Evolutionary conservation across 2,113 vertebrate species (phyloP), one percentile per base, ranked within the genome.

Genomic region (Hemichromis elongatus): DNA sequence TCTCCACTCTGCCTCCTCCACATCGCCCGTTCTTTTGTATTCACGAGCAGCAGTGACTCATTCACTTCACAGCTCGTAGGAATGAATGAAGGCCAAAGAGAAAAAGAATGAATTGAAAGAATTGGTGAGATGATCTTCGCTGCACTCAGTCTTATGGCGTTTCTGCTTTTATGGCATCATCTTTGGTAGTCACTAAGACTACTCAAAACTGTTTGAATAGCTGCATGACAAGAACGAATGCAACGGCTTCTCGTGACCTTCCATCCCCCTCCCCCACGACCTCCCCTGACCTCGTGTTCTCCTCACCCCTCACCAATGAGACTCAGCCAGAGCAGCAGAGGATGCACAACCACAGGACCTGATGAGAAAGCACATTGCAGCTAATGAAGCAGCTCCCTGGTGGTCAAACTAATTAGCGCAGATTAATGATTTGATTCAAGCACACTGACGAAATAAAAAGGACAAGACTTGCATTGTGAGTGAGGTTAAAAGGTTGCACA

Each of bases 1-100:
- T 94, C 93, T 93, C 86, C 66, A 10, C 90, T 84, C 78, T 37
- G 85, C 91, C 87, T 85, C 90, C 90, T 90, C 89, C 86, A 80
- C 87, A 81, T 81, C 37, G 50, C 80, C 83, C 2, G 52, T 79
- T 83, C 45, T 26, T 75, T 75, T 75, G 70, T 75, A 52, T 75
- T 75, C 83, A 89, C 35, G 85, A 92, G 88, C 40, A 16, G 78
- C 80, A 73, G 40, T 30, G 89, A 89, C 81, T 93, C 87, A 91
- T 85, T 92, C 88, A 70, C 53, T 85, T 92, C 88, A 70, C 53
- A 78, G 80, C 75, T 79, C 5, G 21, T 7, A 37, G 57, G 50
- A 80, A 86, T 86, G 91, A 93, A 88, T 91, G 89, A 85, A 68
- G 47, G 45, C 19, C 50, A 85, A 68, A 21, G 16, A 33, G 35